Percentiles rank a stretch among this genome's conserved stretches.
These are phyloP conservation scores for Melanostigma gelatinosum DNA, from an alignment of 2,113 vertebrate species.

Conservation along the genomic window DNA sequence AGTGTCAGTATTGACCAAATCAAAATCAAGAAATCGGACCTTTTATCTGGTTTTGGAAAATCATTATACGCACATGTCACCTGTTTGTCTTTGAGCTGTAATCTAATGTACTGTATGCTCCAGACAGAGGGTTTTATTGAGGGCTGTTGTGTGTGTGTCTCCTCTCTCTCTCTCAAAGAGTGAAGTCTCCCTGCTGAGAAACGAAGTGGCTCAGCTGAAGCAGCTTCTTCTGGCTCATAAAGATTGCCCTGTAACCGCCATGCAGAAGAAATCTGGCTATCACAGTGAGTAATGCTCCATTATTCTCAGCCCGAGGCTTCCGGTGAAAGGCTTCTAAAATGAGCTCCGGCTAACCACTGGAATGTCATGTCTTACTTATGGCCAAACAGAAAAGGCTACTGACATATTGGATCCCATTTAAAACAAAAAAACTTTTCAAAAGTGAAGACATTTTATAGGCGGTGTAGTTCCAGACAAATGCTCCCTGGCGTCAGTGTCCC, in stretches of 20 bases:
- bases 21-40: background rate
- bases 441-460: slow-evolving; percentile 59
- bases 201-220: slow-evolving; percentile 99
- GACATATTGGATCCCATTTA: slow-evolving; percentile 38
- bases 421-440: slow-evolving; percentile 53
- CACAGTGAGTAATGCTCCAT: slow-evolving; percentile 98
- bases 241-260: slow-evolving; percentile 99
- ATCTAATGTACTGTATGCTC: slow-evolving; percentile 9
- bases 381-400: slow-evolving; percentile 51
- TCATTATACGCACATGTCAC: background rate
- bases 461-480: slow-evolving; percentile 39
- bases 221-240: slow-evolving; percentile 99
- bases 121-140: slow-evolving; percentile 42
- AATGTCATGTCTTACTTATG: slow-evolving; percentile 62
- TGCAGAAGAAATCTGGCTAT: slow-evolving; percentile 99
- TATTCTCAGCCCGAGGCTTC: slow-evolving; percentile 87
- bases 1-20: background rate
- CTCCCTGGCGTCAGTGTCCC: background rate
- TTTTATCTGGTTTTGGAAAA: background rate
- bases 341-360: slow-evolving; percentile 80
- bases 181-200: slow-evolving; percentile 99
- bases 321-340: slow-evolving; percentile 83
- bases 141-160: slow-evolving; percentile 74
- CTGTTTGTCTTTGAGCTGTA: slow-evolving; percentile 29
- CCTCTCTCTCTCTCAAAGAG: slow-evolving; percentile 85